Conservation (phyloP, 1,140 invertebrate species). For the Callitettix versicolor region DNA sequence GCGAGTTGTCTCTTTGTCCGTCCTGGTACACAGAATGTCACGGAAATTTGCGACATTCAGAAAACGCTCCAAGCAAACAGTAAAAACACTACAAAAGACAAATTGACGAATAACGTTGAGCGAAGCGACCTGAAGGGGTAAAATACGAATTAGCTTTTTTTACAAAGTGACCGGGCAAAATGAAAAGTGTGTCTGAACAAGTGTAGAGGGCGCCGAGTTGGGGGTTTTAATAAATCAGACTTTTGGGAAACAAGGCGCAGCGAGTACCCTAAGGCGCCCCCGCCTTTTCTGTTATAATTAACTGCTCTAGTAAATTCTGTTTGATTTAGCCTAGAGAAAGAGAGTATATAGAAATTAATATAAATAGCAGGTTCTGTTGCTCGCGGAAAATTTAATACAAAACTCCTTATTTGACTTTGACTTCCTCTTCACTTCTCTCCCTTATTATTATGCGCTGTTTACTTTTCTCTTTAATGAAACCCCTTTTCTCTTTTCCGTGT, state of each 20-base stretch:
- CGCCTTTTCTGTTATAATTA: slow-evolving; percentile 24
- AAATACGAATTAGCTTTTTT: background rate
- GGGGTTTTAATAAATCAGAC: slow-evolving; percentile 24
- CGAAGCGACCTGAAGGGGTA: no score
- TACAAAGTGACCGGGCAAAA: slow-evolving; percentile 12
- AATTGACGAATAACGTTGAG: no score
- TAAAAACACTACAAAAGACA: no score
- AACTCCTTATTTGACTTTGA: slow-evolving; percentile 29
- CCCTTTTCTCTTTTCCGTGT: background rate
- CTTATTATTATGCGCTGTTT: slow-evolving; percentile 19
- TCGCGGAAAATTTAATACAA: slow-evolving; percentile 26
- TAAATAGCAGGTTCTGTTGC: slow-evolving; percentile 19
- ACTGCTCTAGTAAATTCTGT: slow-evolving; percentile 28
- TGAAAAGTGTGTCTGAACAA: slow-evolving; percentile 13
- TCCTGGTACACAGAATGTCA: no score
- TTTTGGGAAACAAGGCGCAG: slow-evolving; percentile 10
- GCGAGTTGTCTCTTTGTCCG: no score
- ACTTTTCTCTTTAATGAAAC: slow-evolving; percentile 17
- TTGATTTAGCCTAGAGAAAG: slow-evolving; percentile 26
- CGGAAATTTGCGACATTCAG: no score
- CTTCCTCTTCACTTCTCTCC: slow-evolving; percentile 13
- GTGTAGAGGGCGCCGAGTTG: slow-evolving; percentile 3
- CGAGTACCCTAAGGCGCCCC: background rate
- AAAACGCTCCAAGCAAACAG: no score
- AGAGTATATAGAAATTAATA: slow-evolving; percentile 29